These are phyloP conservation scores for Rhinopomastus cyanomelas DNA, from an alignment of 2,113 vertebrate species.

Conservation along the genomic window DNA sequence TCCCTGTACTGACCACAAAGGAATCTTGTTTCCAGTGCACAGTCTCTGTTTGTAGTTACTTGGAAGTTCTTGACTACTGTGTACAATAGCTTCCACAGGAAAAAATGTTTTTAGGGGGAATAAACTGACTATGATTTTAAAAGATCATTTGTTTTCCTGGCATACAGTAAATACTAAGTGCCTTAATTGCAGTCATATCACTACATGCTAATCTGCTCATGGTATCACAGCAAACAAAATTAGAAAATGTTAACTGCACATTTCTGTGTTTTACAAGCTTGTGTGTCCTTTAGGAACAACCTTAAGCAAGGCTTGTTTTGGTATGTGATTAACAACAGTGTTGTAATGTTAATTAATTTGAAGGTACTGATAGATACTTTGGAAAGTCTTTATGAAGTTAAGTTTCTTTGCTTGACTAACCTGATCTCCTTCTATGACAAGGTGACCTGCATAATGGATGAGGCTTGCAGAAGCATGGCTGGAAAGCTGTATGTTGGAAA, in stretches of 20 bases:
- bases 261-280: background rate
- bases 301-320: background rate
- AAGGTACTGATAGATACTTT: background rate
- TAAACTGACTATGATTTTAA: background rate
- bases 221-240: background rate
- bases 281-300: background rate
- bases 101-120: background rate
- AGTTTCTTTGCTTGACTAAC: background rate
- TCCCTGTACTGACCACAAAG: background rate
- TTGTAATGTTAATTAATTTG: background rate
- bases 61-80: background rate
- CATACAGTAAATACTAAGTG: background rate
- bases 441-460: too few relatives aligned
- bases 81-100: background rate
- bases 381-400: background rate
- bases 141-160: background rate
- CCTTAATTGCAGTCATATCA: background rate
- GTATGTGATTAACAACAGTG: background rate
- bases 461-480: too few relatives aligned
- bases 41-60: background rate
- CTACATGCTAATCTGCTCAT: background rate
- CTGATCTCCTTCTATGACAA: too few relatives aligned
- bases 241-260: background rate
- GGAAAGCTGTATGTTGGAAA: too few relatives aligned
- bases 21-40: background rate